Conservation (phyloP, 2,888 invertebrate genomes). For the Cabera pusaria region DNA sequence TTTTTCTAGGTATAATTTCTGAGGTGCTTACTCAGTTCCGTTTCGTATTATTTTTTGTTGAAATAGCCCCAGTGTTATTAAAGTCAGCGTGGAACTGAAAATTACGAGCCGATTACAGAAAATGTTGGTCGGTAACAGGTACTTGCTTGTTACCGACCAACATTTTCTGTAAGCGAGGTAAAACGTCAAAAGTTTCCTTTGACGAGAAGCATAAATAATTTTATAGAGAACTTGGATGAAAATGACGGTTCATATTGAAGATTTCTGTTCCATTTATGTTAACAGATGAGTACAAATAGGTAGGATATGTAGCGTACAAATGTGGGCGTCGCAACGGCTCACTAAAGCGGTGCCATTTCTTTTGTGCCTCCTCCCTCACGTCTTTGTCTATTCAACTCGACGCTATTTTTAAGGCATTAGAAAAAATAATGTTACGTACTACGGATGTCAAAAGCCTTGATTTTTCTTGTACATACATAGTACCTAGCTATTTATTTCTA, state of each 20-base stretch:
- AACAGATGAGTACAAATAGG: slow-evolving; percentile 14
- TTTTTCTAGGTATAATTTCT: slow-evolving; percentile 15
- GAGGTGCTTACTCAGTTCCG: slow-evolving; percentile 14
- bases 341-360: slow-evolving; percentile 17
- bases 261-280: no score
- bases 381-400: slow-evolving; percentile 6
- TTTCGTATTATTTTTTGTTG: slow-evolving; percentile 17
- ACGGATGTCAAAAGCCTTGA: background rate
- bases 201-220: background rate
- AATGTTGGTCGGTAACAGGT: slow-evolving; percentile 22
- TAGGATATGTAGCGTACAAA: slow-evolving; percentile 12
- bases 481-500: no score
- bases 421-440: background rate
- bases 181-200: slow-evolving; percentile 11
- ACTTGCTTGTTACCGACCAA: no score
- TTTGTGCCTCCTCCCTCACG: slow-evolving; percentile 16
- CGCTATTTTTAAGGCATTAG: slow-evolving; percentile 2
- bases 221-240: no score
- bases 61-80: slow-evolving; percentile 17
- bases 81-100: slow-evolving; percentile 30
- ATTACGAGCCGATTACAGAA: slow-evolving; percentile 42
- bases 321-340: slow-evolving; percentile 13
- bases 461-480: no score
- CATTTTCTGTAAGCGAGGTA: slow-evolving; percentile 31
- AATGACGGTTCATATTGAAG: no score